Base-by-base conservation (phyloP, 2,113 vertebrate species). In the Centropus unirufus region DNA sequence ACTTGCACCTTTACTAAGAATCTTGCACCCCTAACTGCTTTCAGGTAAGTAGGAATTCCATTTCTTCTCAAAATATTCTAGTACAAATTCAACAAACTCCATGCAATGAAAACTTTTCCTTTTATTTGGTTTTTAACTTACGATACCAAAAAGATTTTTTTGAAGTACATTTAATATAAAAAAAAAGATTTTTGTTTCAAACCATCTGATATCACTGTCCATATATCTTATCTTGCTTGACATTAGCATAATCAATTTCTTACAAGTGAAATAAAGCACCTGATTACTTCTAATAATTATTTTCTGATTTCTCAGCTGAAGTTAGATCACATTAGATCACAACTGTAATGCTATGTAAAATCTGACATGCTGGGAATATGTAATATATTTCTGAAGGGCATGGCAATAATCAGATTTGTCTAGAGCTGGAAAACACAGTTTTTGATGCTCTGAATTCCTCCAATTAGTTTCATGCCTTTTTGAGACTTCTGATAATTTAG, bases 391-490 rank as follows among this genome's bases (percentile, higher is more conserved):
- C 94, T 92, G 83, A 94, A 89, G 78, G 88, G 79, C 62, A 68
- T 70, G 84, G 80, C 91, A 54, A 75, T 76, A 88, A 92, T 92
- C 78, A 83, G 67, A 87, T 95, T 91, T 92, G 72, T 91, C 91
- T 90, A 96, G 82, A 95, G 87, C 68, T 63, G 59, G 85, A 82
- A 93, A 92, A 39, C 58, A 68, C 5, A 29, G 36, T 74, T 93
- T 94, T 73, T 69, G 87, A 69, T 80, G 84, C 59, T 5, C 3
- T 64, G 32, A 82, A 44, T 75, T 86, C 73, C 64, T 89, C 39
- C 42, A 75, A 39, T 91, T 85, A 82, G 83, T 92, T 95, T 68
- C 20, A n/a, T 51, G 61, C 84, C 11, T 13, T 81, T 85, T 81
- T 84, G 69, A 89, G 61, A 57, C 39, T 81, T 29, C 7, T 40